Conservation (phyloP, 1,140 invertebrate genomes). For the Polyergus mexicanus region DNA sequence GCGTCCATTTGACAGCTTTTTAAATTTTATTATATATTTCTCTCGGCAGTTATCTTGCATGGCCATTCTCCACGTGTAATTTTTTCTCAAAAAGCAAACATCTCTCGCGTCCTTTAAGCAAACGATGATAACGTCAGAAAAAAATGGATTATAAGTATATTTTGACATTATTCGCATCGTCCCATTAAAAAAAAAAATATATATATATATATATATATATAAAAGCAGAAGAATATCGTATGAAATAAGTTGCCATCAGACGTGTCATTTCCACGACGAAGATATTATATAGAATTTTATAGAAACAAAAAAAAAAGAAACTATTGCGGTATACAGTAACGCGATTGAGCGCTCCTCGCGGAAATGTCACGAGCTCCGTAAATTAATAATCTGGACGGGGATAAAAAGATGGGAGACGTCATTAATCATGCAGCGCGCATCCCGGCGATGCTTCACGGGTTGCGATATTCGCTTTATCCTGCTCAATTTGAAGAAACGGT, state of each 20-base stretch:
- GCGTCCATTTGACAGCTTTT: neutral
- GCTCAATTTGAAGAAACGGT: constrained; percentile 29
- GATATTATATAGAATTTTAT: neutral
- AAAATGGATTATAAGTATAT: neutral
- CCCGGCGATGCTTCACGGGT: constrained; percentile 10
- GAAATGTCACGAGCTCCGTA: constrained; percentile 41
- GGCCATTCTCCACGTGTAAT: neutral
- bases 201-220: too few relatives aligned
- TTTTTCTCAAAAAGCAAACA: constrained; percentile 7
- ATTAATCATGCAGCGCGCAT: constrained; percentile 44
- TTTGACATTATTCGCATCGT: neutral
- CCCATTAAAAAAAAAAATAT: neutral
- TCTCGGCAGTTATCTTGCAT: neutral
- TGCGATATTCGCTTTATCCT: constrained; percentile 19
- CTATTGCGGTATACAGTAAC: neutral
- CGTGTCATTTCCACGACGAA: neutral
- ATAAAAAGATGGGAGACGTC: constrained; percentile 50
- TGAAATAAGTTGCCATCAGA: neutral
- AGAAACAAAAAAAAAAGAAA: neutral
- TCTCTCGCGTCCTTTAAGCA: neutral
- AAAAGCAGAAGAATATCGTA: too few relatives aligned
- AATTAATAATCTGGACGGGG: constrained; percentile 39
- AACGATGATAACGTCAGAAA: neutral
- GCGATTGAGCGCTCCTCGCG: constrained; percentile 5
- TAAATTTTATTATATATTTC: constrained; percentile 25